These are phyloP conservation scores for Physeter macrocephalus DNA, from an alignment of 2,113 vertebrate species.

Conservation along the genomic window DNA sequence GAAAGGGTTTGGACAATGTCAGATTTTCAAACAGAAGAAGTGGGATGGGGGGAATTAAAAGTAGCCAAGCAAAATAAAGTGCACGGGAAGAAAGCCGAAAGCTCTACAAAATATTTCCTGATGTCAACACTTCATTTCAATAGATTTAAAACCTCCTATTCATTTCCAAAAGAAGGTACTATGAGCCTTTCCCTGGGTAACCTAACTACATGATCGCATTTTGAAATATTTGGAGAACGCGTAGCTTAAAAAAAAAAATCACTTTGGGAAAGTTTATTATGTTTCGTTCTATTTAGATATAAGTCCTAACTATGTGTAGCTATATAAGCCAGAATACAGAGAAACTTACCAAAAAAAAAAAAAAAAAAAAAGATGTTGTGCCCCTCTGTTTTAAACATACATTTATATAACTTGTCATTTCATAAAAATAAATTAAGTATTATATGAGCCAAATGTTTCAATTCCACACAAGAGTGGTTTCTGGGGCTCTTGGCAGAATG, in stretches of 20 bases:
- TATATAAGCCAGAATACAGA: constrained; percentile 65
- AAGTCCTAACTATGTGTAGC: constrained; percentile 41
- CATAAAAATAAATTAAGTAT: constrained; percentile 81
- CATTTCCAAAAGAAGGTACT: constrained; percentile 65
- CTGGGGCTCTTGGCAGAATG: constrained; percentile 78
- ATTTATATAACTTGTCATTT: constrained; percentile 81
- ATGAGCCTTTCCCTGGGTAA: constrained; percentile 62
- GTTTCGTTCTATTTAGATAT: constrained; percentile 71
- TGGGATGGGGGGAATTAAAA: constrained; percentile 68
- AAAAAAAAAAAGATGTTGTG: constrained; percentile 36
- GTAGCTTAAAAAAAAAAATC: constrained; percentile 49
- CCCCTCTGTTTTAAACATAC: constrained; percentile 77
- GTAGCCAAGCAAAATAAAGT: constrained; percentile 78
- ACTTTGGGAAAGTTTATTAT: constrained; percentile 55
- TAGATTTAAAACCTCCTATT: constrained; percentile 70
- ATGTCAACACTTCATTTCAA: constrained; percentile 77
- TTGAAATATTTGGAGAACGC: constrained; percentile 65
- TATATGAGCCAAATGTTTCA: constrained; percentile 79
- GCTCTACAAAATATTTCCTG: constrained; percentile 77
- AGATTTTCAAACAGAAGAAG: constrained; percentile 78
- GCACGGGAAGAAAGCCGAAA: constrained; percentile 72
- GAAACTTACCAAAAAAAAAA: constrained; percentile 31
- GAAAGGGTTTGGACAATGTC: constrained; percentile 78
- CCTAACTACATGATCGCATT: constrained; percentile 42
- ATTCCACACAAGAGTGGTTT: constrained; percentile 77